A percentile compares a stretch with the other conserved stretches of the same genome.
phyloP scores from a whole-genome alignment of 2,113 vertebrate genomes.

The Urocynchramus pylzowi region DNA sequence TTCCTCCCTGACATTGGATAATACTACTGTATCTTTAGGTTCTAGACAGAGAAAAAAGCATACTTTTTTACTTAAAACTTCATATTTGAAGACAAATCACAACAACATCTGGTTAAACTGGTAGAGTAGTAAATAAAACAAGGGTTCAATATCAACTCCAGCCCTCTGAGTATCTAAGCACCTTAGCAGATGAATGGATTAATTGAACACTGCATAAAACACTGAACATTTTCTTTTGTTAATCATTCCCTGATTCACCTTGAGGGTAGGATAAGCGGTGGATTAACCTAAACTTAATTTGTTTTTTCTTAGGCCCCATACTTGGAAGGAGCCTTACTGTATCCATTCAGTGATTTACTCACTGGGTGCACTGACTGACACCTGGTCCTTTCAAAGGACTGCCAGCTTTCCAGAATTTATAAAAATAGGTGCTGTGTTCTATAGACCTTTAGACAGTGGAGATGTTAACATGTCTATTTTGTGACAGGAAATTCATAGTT shows the following conservation, averaged over 20 bases:
- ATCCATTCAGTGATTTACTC: neutral
- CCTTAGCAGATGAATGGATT: conserved; percentile 46
- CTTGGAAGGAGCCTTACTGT: neutral
- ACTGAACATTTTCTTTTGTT: conserved; percentile 33
- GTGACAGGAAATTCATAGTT: neutral
- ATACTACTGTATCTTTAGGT: neutral
- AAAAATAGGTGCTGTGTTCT: neutral
- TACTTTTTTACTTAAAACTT: neutral
- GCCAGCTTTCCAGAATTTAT: neutral
- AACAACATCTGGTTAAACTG: neutral
- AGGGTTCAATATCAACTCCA: neutral
- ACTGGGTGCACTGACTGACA: neutral
- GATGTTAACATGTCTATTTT: neutral
- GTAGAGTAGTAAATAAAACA: neutral
- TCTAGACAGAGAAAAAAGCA: neutral
- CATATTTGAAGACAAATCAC: neutral
- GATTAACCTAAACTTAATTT: conserved; percentile 46
- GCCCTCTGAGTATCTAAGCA: conserved; percentile 1
- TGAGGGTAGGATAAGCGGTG: conserved; percentile 12
- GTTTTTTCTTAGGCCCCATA: neutral
- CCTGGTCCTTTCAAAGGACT: neutral
- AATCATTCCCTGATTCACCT: conserved; percentile 51
- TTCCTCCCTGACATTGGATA: neutral
- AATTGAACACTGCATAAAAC: conserved; percentile 33
- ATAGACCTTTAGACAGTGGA: neutral